Evolutionary conservation across 2,113 vertebrate genomes (phyloP).

Genomic region (Nicator chloris): DNA sequence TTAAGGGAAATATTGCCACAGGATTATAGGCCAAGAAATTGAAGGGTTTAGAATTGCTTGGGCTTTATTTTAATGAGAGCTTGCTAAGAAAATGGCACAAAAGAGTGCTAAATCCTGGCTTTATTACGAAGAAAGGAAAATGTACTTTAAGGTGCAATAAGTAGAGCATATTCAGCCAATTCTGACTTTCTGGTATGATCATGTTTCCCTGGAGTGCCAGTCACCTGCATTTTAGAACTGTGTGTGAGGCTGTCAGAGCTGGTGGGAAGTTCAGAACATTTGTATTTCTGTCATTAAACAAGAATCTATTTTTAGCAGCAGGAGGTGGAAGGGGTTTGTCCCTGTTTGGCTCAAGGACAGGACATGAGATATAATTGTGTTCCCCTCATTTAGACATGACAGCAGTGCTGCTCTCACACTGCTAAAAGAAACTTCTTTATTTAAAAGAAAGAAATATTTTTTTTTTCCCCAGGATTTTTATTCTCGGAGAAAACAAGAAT

Average conservation of each 20-base stretch:
- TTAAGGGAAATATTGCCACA: neutral
- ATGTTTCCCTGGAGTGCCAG: neutral
- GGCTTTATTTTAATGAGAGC: neutral
- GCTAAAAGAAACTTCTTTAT: neutral
- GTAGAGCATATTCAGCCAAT: neutral
- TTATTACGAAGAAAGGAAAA: neutral
- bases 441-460: neutral
- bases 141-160: neutral
- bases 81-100: neutral
- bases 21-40: neutral
- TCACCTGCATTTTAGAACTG: neutral
- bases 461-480: neutral
- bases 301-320: neutral
- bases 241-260: neutral
- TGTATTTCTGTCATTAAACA: neutral
- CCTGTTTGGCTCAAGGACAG: neutral
- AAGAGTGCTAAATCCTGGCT: neutral
- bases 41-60: neutral
- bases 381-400: neutral
- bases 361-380: neutral
- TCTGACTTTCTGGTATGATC: neutral
- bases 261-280: neutral
- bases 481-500: constrained; percentile 4
- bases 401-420: neutral
- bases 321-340: neutral